A percentile compares a stretch with the other conserved stretches of the same genome.
These are phyloP conservation scores for Mormyrus iriodes DNA, from an alignment of 2,113 vertebrate species.

Conservation along the genomic window DNA sequence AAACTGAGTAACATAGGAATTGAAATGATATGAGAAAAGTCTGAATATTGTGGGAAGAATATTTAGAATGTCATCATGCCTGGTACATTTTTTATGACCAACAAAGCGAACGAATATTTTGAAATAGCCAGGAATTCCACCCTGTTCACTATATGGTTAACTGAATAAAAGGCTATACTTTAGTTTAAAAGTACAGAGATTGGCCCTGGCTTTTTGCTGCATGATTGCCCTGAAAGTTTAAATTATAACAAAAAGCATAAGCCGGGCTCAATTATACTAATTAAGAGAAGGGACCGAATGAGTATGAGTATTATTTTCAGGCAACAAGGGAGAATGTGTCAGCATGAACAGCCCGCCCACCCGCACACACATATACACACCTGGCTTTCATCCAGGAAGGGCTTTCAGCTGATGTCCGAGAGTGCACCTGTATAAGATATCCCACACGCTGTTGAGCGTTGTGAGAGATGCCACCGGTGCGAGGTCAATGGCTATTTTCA, in stretches of 20 bases:
- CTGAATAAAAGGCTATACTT: background rate
- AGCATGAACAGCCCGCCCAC: background rate
- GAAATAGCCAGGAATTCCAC: background rate
- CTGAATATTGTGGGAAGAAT: background rate
- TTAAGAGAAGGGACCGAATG: background rate
- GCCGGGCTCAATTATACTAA: background rate
- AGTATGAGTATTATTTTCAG: background rate
- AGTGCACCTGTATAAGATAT: background rate
- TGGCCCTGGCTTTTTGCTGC: background rate
- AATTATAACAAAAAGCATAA: background rate
- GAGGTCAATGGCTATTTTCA: background rate
- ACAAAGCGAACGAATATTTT: background rate
- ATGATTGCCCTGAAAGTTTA: slow-evolving; percentile 4
- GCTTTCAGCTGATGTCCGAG: background rate
- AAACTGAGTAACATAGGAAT: too few relatives aligned
- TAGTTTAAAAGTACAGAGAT: background rate
- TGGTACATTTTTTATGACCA: background rate
- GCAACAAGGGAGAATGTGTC: background rate
- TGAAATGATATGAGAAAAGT: too few relatives aligned
- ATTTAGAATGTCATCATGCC: background rate
- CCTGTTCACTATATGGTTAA: background rate
- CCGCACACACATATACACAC: background rate
- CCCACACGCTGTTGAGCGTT: background rate
- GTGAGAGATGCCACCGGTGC: background rate
- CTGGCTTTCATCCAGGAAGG: background rate